Conservation (phyloP, 92 coral and sea anemone species). For the Meandrina meandrites region DNA sequence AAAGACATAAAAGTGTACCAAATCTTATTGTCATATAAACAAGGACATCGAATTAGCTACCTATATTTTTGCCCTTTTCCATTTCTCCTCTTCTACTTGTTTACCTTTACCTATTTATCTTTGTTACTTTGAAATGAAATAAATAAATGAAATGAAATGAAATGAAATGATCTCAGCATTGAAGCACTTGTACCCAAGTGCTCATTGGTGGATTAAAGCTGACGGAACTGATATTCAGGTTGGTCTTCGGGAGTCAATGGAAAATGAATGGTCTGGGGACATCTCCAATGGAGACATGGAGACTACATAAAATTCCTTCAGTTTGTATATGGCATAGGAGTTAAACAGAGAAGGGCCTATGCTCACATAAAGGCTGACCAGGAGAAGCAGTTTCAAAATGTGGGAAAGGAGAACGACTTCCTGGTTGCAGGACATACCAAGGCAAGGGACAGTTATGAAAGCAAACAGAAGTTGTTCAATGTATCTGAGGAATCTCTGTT, state of each 20-base stretch:
- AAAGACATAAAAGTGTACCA: no score
- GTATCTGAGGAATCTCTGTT: slow-evolving; percentile 59
- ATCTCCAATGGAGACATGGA: slow-evolving; percentile 21
- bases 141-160: no score
- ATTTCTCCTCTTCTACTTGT: no score
- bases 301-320: slow-evolving; percentile 34
- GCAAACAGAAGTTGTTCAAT: slow-evolving; percentile 9
- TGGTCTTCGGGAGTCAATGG: slow-evolving; percentile 39
- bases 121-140: no score
- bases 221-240: slow-evolving; percentile 51
- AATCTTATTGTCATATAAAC: no score
- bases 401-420: slow-evolving; percentile 27
- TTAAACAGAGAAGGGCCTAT: slow-evolving; percentile 32
- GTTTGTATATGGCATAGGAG: slow-evolving; percentile 36
- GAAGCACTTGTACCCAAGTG: slow-evolving; percentile 20
- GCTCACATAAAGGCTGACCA: slow-evolving; percentile 32
- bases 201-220: slow-evolving; percentile 43
- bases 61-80: no score
- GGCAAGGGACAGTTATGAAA: slow-evolving; percentile 31
- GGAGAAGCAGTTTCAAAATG: slow-evolving; percentile 19
- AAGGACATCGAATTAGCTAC: no score
- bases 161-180: slow-evolving; percentile 37
- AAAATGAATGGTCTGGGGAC: slow-evolving; percentile 49
- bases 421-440: slow-evolving; percentile 18
- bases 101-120: no score